These are phyloP conservation scores for Phoeniculus purpureus DNA, from an alignment of 2,797 vertebrate species.

Conservation along the genomic window DNA sequence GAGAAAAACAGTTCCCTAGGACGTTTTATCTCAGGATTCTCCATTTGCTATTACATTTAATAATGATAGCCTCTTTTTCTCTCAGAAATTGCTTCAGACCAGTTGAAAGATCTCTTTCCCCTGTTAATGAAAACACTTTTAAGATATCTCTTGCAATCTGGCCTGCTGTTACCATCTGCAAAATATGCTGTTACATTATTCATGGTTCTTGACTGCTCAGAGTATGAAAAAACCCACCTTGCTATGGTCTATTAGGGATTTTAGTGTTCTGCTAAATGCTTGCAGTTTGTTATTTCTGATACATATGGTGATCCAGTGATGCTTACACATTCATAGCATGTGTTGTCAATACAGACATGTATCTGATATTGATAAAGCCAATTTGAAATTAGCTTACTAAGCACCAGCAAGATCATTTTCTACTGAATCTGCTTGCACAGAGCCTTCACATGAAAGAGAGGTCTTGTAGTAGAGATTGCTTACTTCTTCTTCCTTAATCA, in stretches of 20 bases:
- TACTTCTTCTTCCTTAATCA: neutral
- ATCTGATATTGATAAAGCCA: conserved; percentile 28
- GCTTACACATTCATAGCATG: conserved; percentile 53
- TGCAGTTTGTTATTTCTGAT: conserved; percentile 45
- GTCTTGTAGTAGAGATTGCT: neutral
- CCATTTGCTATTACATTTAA: conserved; percentile 1
- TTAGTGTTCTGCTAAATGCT: conserved; percentile 33
- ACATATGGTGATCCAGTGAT: conserved; percentile 49
- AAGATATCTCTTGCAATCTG: conserved; percentile 62
- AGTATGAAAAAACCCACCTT: neutral
- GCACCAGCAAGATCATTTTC: neutral
- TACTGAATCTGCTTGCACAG: neutral
- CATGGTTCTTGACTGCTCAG: conserved; percentile 65
- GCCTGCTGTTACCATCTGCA: conserved; percentile 73
- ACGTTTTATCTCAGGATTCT: neutral
- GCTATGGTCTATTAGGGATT: conserved; percentile 6
- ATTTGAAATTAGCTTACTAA: conserved; percentile 54
- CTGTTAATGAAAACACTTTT: conserved; percentile 64
- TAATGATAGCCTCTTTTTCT: conserved; percentile 15
- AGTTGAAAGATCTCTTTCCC: conserved; percentile 59
- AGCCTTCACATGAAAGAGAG: neutral
- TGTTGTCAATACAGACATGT: conserved; percentile 26
- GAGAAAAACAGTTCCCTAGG: neutral
- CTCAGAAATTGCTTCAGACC: conserved; percentile 43
- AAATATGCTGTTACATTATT: conserved; percentile 70